Evolutionary conservation across 2,888 invertebrate genomes (phyloP).

Genomic region (Andricus quercusramuli): DNA sequence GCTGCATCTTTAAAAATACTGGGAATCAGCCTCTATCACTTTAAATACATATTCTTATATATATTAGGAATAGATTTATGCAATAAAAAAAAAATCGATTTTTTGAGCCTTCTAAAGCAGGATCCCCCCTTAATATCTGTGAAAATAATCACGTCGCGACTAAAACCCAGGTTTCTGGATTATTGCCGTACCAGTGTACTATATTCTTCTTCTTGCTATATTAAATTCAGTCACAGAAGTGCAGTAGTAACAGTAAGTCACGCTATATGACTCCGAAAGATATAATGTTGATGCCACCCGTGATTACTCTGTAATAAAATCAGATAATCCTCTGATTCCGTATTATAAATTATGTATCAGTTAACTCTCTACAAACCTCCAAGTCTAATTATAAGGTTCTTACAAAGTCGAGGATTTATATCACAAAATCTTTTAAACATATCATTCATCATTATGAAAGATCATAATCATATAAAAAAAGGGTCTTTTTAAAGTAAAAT

Average conservation of each 20-base stretch:
- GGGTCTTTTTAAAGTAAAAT: background rate
- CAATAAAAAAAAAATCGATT: too few relatives aligned
- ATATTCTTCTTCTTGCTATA: too few relatives aligned
- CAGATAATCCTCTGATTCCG: constrained; percentile 19
- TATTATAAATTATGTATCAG: background rate
- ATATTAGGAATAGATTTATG: too few relatives aligned
- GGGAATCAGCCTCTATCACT: too few relatives aligned
- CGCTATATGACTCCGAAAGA: background rate
- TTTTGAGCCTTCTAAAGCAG: too few relatives aligned
- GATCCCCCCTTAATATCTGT: too few relatives aligned
- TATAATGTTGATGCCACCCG: constrained; percentile 10
- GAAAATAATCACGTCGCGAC: too few relatives aligned
- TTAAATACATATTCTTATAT: too few relatives aligned
- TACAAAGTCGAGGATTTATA: background rate
- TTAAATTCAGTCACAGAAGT: background rate
- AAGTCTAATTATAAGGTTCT: background rate
- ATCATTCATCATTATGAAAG: background rate
- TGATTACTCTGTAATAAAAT: constrained; percentile 33
- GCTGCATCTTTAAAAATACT: too few relatives aligned
- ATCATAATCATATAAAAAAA: background rate
- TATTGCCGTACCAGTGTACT: too few relatives aligned
- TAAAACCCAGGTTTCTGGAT: too few relatives aligned
- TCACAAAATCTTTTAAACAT: background rate
- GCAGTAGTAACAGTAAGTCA: constrained; percentile 20
- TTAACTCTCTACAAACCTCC: background rate